Evolutionary conservation across 2,113 vertebrate genomes (phyloP).

Genomic region (Percina caprodes): DNA sequence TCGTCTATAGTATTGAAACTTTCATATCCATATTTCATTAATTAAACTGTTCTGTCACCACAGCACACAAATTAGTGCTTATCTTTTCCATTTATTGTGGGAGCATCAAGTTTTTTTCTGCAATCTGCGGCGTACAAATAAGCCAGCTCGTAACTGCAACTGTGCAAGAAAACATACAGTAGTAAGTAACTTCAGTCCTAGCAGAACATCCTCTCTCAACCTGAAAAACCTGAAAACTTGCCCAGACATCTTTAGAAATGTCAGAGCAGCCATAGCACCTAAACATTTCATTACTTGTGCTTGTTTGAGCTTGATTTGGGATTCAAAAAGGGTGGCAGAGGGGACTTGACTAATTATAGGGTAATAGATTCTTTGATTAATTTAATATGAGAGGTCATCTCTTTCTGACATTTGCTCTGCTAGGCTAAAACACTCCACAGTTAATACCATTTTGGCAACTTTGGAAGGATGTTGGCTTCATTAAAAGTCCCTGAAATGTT

Average conservation of each 20-base stretch:
- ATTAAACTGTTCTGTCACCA: neutral
- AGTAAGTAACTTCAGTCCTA: conserved; percentile 12
- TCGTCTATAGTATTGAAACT: conserved; percentile 12
- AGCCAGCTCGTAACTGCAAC: neutral
- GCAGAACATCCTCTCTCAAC: neutral
- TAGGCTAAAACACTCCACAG: conserved; percentile 13
- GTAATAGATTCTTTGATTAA: conserved; percentile 44
- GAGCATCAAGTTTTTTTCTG: neutral
- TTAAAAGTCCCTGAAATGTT: conserved; percentile 33
- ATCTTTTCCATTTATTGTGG: conserved; percentile 43
- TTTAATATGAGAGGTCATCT: conserved; percentile 39
- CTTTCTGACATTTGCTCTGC: conserved; percentile 27
- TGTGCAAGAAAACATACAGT: conserved; percentile 19
- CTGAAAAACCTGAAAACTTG: conserved; percentile 3
- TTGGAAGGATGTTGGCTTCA: conserved; percentile 33
- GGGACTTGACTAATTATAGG: conserved; percentile 34
- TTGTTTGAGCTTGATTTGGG: conserved; percentile 48
- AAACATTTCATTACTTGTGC: conserved; percentile 34
- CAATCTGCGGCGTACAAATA: conserved; percentile 34
- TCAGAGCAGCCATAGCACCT: conserved; percentile 15
- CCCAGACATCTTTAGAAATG: conserved; percentile 20
- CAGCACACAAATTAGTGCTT: neutral
- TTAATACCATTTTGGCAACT: conserved; percentile 32
- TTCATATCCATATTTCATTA: neutral
- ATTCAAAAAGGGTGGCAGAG: neutral